A percentile compares a stretch with the other conserved stretches of the same genome.
These are phyloP conservation scores for Hypanus sabinus DNA, from an alignment of 2,113 vertebrate genomes.

Conservation along the genomic window DNA sequence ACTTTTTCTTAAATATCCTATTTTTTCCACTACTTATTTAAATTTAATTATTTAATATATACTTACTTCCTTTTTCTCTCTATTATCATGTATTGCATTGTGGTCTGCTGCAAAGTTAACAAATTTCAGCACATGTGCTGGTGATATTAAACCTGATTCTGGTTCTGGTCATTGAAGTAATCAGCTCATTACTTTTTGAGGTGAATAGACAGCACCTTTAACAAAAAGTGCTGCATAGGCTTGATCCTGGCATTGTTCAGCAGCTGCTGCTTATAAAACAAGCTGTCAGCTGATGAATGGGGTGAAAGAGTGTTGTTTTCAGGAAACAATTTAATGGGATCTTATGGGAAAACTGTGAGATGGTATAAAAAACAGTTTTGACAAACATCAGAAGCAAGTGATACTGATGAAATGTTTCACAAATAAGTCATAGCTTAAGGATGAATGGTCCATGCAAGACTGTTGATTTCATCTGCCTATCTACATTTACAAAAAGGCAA, in stretches of 20 bases:
- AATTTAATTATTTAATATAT: no score
- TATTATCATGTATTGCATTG: no score
- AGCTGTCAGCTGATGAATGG: background rate
- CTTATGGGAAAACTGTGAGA: background rate
- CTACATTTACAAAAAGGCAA: no score
- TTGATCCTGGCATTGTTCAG: background rate
- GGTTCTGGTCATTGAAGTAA: background rate
- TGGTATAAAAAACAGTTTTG: background rate
- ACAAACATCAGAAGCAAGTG: background rate
- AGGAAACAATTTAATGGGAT: background rate
- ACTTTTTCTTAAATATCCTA: no score
- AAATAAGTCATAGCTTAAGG: background rate
- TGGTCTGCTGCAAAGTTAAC: no score
- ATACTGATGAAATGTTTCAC: background rate
- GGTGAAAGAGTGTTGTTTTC: background rate
- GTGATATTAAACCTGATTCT: no score
- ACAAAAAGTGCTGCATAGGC: background rate
- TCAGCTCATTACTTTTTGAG: background rate
- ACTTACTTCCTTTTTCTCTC: no score
- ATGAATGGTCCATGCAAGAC: background rate
- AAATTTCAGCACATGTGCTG: no score
- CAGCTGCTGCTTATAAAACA: background rate
- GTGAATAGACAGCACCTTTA: background rate
- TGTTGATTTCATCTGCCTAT: no score
- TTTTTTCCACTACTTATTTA: no score